These are phyloP conservation scores for Pandemis corylana DNA, from an alignment of 2,888 invertebrate species.

Conservation along the genomic window DNA sequence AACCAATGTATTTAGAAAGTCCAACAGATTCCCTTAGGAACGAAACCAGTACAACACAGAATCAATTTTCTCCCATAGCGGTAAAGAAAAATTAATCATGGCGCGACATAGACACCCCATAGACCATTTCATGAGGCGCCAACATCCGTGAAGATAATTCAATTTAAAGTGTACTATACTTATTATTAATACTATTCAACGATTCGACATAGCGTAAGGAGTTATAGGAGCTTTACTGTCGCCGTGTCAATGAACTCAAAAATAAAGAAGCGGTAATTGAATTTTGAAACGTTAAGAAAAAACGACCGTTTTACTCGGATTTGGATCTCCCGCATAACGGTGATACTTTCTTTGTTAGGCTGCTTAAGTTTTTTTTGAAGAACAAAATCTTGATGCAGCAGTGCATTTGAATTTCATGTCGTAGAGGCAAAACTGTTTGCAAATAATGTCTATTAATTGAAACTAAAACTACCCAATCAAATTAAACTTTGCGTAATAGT, in stretches of 20 bases:
- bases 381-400: not conserved
- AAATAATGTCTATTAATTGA: not conserved
- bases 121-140: slow-evolving; percentile 76
- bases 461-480: too few species aligned
- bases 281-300: slow-evolving; percentile 64
- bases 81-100: slow-evolving; percentile 76
- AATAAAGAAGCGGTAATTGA: slow-evolving; percentile 77
- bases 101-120: slow-evolving; percentile 77
- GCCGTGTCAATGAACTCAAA: slow-evolving; percentile 68
- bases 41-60: slow-evolving; percentile 48
- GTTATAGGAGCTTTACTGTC: slow-evolving; percentile 74
- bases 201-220: slow-evolving; percentile 73
- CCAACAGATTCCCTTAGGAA: slow-evolving; percentile 41
- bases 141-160: slow-evolving; percentile 81
- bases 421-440: not conserved
- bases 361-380: slow-evolving; percentile 10
- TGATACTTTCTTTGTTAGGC: slow-evolving; percentile 24
- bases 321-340: slow-evolving; percentile 35
- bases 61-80: slow-evolving; percentile 66
- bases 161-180: slow-evolving; percentile 78
- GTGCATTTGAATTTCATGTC: not conserved
- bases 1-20: slow-evolving; percentile 29
- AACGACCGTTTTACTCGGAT: slow-evolving; percentile 34
- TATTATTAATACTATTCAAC: slow-evolving; percentile 71
- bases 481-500: too few species aligned